A percentile compares a stretch with the other conserved stretches of the same genome.
phyloP scores from a whole-genome alignment of 2,797 vertebrate genomes.

The Rhabdophis nuchalis region DNA sequence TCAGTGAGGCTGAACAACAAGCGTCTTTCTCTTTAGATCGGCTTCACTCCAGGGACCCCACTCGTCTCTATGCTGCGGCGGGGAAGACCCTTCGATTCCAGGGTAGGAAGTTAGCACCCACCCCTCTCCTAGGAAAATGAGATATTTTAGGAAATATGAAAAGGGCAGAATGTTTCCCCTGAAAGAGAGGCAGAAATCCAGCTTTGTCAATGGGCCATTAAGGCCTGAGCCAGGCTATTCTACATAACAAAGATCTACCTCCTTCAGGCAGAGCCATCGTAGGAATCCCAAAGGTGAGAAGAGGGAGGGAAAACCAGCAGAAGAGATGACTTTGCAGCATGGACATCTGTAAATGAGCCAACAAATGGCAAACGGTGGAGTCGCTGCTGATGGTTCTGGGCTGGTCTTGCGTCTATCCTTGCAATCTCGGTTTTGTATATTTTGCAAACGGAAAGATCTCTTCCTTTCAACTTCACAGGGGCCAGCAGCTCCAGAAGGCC shows the following conservation, averaged over 20 bases:
- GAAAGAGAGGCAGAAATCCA: no score
- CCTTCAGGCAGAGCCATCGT: no score
- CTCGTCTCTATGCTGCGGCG: neutral
- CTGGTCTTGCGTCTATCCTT: conserved; percentile 33
- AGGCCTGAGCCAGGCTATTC: no score
- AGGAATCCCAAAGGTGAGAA: no score
- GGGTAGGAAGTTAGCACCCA: no score
- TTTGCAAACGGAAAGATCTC: conserved; percentile 50
- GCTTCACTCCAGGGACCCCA: neutral
- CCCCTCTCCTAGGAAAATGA: no score
- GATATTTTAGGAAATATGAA: no score
- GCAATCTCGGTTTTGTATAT: conserved; percentile 58
- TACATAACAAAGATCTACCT: no score
- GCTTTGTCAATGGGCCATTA: no score
- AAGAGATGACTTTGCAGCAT: conserved; percentile 21
- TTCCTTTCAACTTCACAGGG: conserved; percentile 50
- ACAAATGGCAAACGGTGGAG: neutral
- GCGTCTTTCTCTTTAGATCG: neutral
- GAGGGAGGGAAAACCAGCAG: neutral
- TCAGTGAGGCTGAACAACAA: neutral
- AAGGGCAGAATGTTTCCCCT: no score
- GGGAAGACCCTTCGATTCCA: no score
- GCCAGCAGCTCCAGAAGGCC: conserved; percentile 18
- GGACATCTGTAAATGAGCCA: conserved; percentile 30
- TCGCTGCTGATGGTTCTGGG: conserved; percentile 38